Percentiles rank a stretch among this genome's conserved stretches.
phyloP scores from a whole-genome alignment of 2,113 vertebrate genomes.

The Dendrocopos noguchii region DNA sequence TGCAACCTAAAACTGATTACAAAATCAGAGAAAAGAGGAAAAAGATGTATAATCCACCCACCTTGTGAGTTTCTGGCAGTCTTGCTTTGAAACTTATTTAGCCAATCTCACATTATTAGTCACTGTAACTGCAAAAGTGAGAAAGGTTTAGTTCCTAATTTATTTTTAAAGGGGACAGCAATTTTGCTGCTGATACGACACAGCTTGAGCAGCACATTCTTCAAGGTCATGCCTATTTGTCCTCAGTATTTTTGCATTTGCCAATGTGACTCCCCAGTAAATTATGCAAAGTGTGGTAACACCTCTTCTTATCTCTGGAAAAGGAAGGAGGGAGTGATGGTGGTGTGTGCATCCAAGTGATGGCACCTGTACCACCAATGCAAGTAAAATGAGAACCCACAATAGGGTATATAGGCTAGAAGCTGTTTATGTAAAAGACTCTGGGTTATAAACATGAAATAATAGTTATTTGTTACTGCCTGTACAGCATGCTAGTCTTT shows the following conservation, averaged over 20 bases:
- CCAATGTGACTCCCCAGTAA: background rate
- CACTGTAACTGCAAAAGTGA: background rate
- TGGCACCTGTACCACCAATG: background rate
- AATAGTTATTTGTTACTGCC: background rate
- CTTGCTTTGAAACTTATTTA: conserved; percentile 14
- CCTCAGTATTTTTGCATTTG: background rate
- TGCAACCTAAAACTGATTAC: conserved; percentile 2
- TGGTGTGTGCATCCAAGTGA: background rate
- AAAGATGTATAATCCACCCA: background rate
- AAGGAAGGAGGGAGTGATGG: background rate
- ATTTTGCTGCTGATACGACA: background rate
- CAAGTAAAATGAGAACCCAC: background rate
- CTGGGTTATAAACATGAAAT: background rate
- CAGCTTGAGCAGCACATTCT: background rate
- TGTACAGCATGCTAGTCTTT: background rate
- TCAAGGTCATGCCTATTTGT: background rate
- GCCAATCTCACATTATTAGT: background rate
- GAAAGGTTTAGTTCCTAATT: background rate
- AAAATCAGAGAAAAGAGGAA: background rate
- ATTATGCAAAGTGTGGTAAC: background rate
- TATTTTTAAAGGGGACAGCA: background rate
- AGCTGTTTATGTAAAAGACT: background rate
- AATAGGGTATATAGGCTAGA: background rate
- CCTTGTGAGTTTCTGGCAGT: background rate
- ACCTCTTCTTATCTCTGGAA: background rate